Evolutionary conservation across 2,113 vertebrate genomes (phyloP).

Genomic region (Spea bombifrons): DNA sequence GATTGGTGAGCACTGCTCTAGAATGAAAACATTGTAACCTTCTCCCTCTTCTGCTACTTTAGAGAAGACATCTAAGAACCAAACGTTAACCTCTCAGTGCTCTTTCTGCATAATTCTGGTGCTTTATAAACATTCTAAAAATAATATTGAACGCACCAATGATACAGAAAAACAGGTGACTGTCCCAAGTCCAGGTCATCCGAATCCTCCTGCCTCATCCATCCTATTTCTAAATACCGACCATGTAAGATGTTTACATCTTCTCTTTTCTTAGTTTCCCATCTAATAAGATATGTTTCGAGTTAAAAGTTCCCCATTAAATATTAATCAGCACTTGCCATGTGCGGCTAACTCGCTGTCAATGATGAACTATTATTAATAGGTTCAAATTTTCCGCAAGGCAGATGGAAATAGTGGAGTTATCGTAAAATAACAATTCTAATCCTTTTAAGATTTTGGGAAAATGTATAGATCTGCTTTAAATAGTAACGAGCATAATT

Average conservation of each 20-base stretch:
- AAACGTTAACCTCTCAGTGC: not conserved
- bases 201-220: not conserved
- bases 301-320: not conserved
- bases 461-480: too few species aligned
- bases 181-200: too few species aligned
- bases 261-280: not conserved
- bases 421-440: not conserved
- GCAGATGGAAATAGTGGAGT: not conserved
- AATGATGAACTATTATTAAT: conserved; percentile 38
- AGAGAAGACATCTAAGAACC: too few species aligned
- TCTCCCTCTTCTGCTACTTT: too few species aligned
- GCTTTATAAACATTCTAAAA: too few species aligned
- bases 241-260: not conserved
- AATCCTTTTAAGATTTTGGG: too few species aligned
- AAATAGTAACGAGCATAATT: too few species aligned
- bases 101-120: not conserved
- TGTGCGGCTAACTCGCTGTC: not conserved
- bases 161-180: too few species aligned
- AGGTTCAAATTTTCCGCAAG: conserved; percentile 48
- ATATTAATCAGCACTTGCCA: not conserved
- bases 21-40: too few species aligned
- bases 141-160: too few species aligned
- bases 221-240: not conserved
- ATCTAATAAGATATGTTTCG: not conserved
- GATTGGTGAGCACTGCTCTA: too few species aligned